Base-by-base conservation (phyloP, 2,888 invertebrate genomes). In the Diarsia brunnea region DNA sequence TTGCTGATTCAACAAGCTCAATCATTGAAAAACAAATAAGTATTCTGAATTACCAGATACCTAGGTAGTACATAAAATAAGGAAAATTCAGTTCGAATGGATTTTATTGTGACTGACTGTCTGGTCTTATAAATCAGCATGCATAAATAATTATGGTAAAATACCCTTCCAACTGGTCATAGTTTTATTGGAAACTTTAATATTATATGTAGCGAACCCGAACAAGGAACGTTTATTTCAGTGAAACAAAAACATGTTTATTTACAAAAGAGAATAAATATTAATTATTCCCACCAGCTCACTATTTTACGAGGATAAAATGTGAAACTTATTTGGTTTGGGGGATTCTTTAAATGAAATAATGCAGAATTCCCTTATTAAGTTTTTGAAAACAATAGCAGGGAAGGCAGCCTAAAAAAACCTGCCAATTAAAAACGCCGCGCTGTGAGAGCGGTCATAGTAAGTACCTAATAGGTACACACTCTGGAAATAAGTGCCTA, bases 141-240 rank as follows among this genome's bases (percentile, higher is more conserved):
- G 21, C 45, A 24, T 58, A 63, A 58, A 58, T 47, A 49, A 68
- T 58, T 49, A 69, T 43, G 31, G 38, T 38, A 38, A 38, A 38
- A 67, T 58, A 79, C 69, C 79, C 79, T 61, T 45, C 8, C 60
- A 63, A 67, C 55, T 53, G 38, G 31, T 79, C 49, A 72, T 71
- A 19, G 24, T 66, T 8, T 51, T 21, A 38, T 21, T 64, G 70
- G 45, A 43, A 70, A 47, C 12, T 47, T 27, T 21, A 51, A 47
- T 38, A n/a, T n/a, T n/a, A n/a, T n/a, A 21, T 58, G 31, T 12
- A 58, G 16, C 19, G 19, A n/a, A 27, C 24, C 12, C 19, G 14
- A n/a, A 27, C 24, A 55, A 12, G 63, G 21, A 75, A 60, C 1
- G 16, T 16, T 24, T 53, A 21, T 21, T 60, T 38, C 45, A 45